Percentiles rank a stretch among this genome's conserved stretches.
phyloP scores from a whole-genome alignment of 2,888 invertebrate genomes.

The Megamerina dolium region DNA sequence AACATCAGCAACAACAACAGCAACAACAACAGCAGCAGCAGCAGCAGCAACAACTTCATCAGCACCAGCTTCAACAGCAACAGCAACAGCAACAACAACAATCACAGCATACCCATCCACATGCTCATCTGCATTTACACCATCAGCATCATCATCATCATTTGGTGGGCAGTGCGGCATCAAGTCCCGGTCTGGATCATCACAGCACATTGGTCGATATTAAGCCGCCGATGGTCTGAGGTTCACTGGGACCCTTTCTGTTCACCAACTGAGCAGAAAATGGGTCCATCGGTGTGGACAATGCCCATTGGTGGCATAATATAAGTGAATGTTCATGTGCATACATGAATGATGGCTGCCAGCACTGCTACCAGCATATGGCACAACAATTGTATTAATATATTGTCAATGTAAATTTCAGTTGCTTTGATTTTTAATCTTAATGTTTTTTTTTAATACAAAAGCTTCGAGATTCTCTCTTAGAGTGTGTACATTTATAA shows the following conservation, averaged over 20 bases:
- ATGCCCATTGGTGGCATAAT: not conserved
- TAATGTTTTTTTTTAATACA: no score
- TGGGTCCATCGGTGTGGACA: slow-evolving; percentile 16
- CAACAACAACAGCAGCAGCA: slow-evolving; percentile 34
- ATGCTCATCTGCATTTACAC: slow-evolving; percentile 32
- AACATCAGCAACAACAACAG: slow-evolving; percentile 35
- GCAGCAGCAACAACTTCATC: slow-evolving; percentile 36
- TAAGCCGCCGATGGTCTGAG: slow-evolving; percentile 57
- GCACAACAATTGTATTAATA: not conserved
- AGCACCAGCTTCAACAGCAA: slow-evolving; percentile 26
- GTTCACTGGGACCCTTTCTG: slow-evolving; percentile 63
- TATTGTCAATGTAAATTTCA: no score
- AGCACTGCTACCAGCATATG: not conserved
- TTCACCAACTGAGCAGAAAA: slow-evolving; percentile 39
- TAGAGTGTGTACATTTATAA: no score
- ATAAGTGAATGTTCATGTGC: not conserved
- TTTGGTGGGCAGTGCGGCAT: slow-evolving; percentile 46
- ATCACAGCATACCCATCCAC: slow-evolving; percentile 32
- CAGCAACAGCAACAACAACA: slow-evolving; percentile 42
- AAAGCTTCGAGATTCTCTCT: no score
- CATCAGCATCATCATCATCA: slow-evolving; percentile 42
- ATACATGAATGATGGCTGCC: not conserved
- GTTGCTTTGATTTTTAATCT: no score
- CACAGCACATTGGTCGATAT: slow-evolving; percentile 58
- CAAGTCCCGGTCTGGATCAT: slow-evolving; percentile 58